Evolutionary conservation across 2,888 invertebrate species (phyloP), one percentile per base, ranked within the genome.

Genomic region (Luperina nickerlii): DNA sequence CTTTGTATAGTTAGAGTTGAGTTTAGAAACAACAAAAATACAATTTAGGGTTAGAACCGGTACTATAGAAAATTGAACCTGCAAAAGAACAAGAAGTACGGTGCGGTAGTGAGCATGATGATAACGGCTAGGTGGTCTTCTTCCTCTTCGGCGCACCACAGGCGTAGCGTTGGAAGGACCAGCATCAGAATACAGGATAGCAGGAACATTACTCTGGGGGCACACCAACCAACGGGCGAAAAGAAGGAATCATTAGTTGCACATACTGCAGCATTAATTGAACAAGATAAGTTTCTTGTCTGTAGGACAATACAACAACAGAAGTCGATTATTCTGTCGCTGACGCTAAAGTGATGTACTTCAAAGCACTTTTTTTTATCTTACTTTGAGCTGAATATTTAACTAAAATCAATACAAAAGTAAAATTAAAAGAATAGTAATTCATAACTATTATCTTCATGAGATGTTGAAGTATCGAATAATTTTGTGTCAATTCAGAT

Each of bases 71-170:
- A 63, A 78, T 18, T 48, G 15, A 94, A 99, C 99, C 99, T 97
- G 97, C 99, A 99, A 95, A 99, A 99, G 96, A 99, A 99, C 75
- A 99, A 97, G 94, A 99, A 99, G 95, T 99, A 99, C 0, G 99
- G 99, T 0, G 99, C 99, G 0, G 99, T 99, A 20, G 99, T 99
- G 54, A 99, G 96, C 98, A 99, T 99, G 24, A 99, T 99, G 81
- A 99, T 97, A 4, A 99, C 98, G 0, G 99, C 99, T 3, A 99
- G 97, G 83, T 98, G 98, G 92, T 99, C 99, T 94, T 99, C 99
- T 74, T 98, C 98, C 93, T 98, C 98, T 78, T 98, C 98, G 42
- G 98, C 97, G 91, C 99, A 99, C 83, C 98, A 97, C 32, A 99
- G 96, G 81, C 99, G 97, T 74, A 99, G 95, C 81, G 98, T 98